phyloP scores from a whole-genome alignment of 2,797 vertebrate genomes.

The Apogon hyalosoma region DNA sequence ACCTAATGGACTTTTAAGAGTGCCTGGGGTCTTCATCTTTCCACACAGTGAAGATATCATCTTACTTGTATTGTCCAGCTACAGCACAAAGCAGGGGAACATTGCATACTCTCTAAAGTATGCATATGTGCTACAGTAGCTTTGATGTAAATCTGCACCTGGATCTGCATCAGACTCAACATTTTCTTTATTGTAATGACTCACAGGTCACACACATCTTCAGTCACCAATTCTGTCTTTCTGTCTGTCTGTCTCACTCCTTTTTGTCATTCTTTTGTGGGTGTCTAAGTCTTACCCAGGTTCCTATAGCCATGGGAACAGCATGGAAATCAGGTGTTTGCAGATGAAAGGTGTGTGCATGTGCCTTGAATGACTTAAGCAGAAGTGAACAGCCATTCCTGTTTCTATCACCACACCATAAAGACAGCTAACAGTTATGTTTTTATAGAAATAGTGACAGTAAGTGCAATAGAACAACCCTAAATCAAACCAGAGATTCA shows the following conservation, averaged over 20 bases:
- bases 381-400: slow-evolving; percentile 5
- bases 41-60: slow-evolving; percentile 38
- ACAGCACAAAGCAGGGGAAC: slow-evolving; percentile 31
- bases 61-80: slow-evolving; percentile 55
- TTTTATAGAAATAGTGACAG: not conserved
- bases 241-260: not conserved
- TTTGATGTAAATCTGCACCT: slow-evolving; percentile 43
- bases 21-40: slow-evolving; percentile 15
- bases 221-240: not conserved
- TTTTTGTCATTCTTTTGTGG: not conserved
- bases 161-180: slow-evolving; percentile 17
- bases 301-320: slow-evolving; percentile 7
- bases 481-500: slow-evolving; percentile 11
- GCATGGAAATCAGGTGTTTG: slow-evolving; percentile 22
- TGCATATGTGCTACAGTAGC: slow-evolving; percentile 8
- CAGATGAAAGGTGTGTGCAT: not conserved
- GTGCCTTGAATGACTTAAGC: not conserved
- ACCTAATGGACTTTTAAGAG: slow-evolving; percentile 20
- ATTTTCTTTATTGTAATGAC: slow-evolving; percentile 10
- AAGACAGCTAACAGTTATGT: not conserved
- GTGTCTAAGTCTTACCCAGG: slow-evolving; percentile 17
- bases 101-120: slow-evolving; percentile 6
- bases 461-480: not conserved
- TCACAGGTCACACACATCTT: slow-evolving; percentile 15
- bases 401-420: not conserved